Evolutionary conservation across 2,888 invertebrate genomes (phyloP).

Genomic region (Drosophila engyochracea): DNA sequence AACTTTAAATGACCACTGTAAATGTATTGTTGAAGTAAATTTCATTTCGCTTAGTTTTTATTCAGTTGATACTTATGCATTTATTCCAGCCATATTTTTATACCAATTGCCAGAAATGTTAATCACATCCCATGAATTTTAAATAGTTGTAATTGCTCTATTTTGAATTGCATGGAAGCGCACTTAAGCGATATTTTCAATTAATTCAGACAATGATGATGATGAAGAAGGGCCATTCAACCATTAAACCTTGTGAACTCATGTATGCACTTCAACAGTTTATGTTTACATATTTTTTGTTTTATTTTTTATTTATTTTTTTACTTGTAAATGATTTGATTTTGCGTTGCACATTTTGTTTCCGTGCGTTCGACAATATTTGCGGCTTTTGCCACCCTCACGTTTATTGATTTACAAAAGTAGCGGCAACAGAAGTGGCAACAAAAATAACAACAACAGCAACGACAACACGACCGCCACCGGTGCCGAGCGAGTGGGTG

Average conservation of each 20-base stretch:
- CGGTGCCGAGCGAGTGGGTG: slow-evolving; percentile 17
- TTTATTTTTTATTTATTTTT: background rate
- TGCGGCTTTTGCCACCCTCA: slow-evolving; percentile 79
- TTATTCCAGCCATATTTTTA: background rate
- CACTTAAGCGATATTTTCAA: slow-evolving; percentile 2
- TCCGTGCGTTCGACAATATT: slow-evolving; percentile 48
- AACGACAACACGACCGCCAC: slow-evolving; percentile 39
- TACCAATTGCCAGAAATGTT: background rate
- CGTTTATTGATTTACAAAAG: slow-evolving; percentile 80
- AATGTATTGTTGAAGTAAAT: background rate
- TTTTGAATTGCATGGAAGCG: background rate
- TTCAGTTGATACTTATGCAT: background rate
- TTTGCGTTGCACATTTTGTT: slow-evolving; percentile 26
- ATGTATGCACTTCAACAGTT: background rate
- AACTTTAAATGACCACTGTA: background rate
- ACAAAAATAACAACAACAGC: slow-evolving; percentile 38
- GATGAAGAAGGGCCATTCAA: background rate
- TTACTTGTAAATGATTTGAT: slow-evolving; percentile 1
- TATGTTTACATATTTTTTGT: background rate
- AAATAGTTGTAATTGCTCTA: background rate
- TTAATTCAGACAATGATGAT: background rate
- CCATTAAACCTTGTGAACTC: background rate
- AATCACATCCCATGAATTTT: slow-evolving; percentile 7
- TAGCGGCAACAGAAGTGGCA: slow-evolving; percentile 40
- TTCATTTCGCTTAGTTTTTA: background rate